Percentiles rank a stretch among this genome's conserved stretches.
Evolutionary conservation across 2,113 vertebrate species (phyloP).

Genomic region (Silurus meridionalis): DNA sequence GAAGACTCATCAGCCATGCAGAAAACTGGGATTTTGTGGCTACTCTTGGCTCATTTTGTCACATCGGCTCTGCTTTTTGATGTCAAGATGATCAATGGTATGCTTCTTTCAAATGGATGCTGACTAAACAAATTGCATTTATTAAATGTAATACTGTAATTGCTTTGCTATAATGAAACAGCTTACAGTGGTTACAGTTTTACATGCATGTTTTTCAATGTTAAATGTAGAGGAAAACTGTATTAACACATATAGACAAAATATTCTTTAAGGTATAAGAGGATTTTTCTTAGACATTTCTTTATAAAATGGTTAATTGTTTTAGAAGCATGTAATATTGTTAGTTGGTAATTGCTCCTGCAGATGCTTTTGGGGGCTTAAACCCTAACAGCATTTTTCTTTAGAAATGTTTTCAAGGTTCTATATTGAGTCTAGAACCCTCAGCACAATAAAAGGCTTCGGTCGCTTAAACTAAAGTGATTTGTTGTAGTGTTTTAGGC

Average conservation of each 20-base stretch:
- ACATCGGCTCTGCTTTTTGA: conserved; percentile 38
- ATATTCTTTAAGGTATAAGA: background rate
- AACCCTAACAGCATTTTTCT: background rate
- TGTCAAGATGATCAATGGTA: conserved; percentile 21
- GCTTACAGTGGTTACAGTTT: background rate
- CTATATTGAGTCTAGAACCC: background rate
- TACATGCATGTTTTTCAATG: background rate
- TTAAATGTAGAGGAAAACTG: background rate
- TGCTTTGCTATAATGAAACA: background rate
- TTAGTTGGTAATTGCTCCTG: background rate
- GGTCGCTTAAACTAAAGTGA: background rate
- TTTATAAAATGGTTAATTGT: no score
- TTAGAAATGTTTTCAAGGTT: background rate
- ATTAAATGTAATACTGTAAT: background rate
- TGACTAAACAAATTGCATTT: background rate
- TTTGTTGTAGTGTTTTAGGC: background rate
- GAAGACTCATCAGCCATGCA: conserved; percentile 49
- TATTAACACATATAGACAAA: background rate
- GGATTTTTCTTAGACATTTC: background rate
- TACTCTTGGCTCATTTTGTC: conserved; percentile 40
- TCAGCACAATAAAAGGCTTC: no score
- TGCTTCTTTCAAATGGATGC: background rate
- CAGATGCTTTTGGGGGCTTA: background rate
- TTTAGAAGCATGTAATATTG: background rate
- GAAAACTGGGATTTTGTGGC: conserved; percentile 50